Conservation (phyloP, 2,797 vertebrate genomes). For the Ctenochaetus hawaiiensis region DNA sequence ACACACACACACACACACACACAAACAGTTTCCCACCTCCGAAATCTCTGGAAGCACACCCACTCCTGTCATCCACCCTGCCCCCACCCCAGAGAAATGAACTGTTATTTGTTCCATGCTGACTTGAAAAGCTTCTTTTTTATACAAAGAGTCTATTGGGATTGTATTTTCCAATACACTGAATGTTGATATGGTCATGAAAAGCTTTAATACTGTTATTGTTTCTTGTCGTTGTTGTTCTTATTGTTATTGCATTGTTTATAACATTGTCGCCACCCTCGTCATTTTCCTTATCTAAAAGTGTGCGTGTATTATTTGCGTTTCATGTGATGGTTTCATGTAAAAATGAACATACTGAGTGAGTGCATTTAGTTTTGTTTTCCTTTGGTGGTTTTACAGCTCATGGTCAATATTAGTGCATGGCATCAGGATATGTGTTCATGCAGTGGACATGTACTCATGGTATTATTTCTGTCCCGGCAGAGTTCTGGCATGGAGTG, state of each 20-base stretch:
- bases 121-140: slow-evolving; percentile 88
- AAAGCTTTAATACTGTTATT: slow-evolving; percentile 86
- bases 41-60: slow-evolving; percentile 78
- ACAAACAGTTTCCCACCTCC: slow-evolving; percentile 33
- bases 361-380: slow-evolving; percentile 55
- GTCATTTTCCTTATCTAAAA: slow-evolving; percentile 55
- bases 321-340: slow-evolving; percentile 69
- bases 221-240: slow-evolving; percentile 77
- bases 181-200: slow-evolving; percentile 88
- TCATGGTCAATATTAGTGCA: slow-evolving; percentile 75
- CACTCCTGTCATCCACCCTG: slow-evolving; percentile 52
- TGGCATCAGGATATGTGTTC: slow-evolving; percentile 68
- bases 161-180: slow-evolving; percentile 85
- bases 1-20: neutral
- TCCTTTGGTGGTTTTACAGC: slow-evolving; percentile 53
- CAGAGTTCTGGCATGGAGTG: slow-evolving; percentile 66
- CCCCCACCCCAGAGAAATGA: slow-evolving; percentile 58
- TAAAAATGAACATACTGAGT: slow-evolving; percentile 61
- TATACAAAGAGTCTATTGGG: slow-evolving; percentile 86
- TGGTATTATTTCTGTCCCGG: slow-evolving; percentile 58
- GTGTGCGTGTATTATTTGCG: slow-evolving; percentile 57
- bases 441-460: slow-evolving; percentile 50
- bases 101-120: slow-evolving; percentile 85
- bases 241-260: slow-evolving; percentile 74
- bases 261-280: slow-evolving; percentile 66